Evolutionary conservation across 2,797 vertebrate species (phyloP).

Genomic region (Paguma larvata): DNA sequence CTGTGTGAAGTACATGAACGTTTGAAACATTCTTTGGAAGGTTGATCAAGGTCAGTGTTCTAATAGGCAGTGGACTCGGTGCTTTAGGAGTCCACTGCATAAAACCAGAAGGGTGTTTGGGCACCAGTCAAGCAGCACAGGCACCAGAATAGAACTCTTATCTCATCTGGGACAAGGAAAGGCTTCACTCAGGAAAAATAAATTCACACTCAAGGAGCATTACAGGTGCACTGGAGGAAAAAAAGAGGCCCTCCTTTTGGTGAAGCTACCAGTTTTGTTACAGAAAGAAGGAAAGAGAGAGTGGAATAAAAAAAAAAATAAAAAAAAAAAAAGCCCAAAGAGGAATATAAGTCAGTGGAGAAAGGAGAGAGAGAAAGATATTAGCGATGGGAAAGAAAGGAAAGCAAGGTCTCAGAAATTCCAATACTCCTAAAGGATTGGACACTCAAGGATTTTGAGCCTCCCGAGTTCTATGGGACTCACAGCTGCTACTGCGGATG

Average conservation of each 20-base stretch:
- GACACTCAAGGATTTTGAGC: no score
- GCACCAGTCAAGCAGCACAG: background rate
- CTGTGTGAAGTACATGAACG: background rate
- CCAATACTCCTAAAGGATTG: accelerated
- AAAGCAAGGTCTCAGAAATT: background rate
- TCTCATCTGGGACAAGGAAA: background rate
- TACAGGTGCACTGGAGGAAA: background rate
- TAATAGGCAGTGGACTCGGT: background rate
- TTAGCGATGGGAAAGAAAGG: background rate
- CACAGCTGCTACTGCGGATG: background rate
- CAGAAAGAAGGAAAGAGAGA: background rate
- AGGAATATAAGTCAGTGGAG: background rate
- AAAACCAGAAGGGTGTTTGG: background rate
- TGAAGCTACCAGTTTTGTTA: background rate
- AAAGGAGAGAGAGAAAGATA: background rate
- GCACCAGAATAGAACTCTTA: background rate
- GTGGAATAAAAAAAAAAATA: background rate
- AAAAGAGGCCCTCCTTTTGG: background rate
- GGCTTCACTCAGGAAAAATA: background rate
- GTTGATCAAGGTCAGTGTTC: background rate
- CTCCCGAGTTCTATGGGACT: accelerated
- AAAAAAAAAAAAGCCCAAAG: background rate
- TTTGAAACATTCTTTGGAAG: background rate
- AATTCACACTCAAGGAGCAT: background rate
- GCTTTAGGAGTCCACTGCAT: background rate